Conservation (phyloP, 2,888 invertebrate genomes). For the Drosophila nigritarsus region DNA sequence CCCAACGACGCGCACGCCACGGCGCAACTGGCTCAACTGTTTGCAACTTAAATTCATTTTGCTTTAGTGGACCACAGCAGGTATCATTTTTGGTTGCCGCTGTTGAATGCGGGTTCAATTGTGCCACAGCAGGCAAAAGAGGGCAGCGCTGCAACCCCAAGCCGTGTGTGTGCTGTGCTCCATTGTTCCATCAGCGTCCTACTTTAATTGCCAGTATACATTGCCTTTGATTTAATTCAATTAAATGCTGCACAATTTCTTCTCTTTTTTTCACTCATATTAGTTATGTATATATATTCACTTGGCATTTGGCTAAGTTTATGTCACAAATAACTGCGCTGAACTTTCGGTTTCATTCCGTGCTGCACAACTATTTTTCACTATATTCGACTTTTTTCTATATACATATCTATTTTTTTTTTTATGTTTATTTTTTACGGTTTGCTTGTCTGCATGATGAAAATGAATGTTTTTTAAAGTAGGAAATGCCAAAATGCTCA, state of each 20-base stretch:
- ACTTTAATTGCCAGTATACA: conserved; percentile 44
- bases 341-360: conserved; percentile 78
- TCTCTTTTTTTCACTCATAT: conserved; percentile 19
- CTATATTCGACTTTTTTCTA: conserved; percentile 31
- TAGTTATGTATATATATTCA: conserved; percentile 12
- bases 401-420: background rate
- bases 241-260: conserved; percentile 64
- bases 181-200: conserved; percentile 9
- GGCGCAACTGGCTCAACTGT: conserved; percentile 75
- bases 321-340: conserved; percentile 21
- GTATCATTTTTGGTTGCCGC: background rate
- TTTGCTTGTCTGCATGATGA: conserved; percentile 71
- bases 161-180: conserved; percentile 10
- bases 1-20: conserved; percentile 76
- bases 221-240: conserved; percentile 81
- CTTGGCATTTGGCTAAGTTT: conserved; percentile 6
- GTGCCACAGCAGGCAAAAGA: conserved; percentile 14
- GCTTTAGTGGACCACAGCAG: conserved; percentile 38
- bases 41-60: conserved; percentile 37
- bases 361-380: conserved; percentile 34
- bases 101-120: conserved; percentile 55
- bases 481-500: conserved; percentile 76
- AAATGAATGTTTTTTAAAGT: conserved; percentile 83
- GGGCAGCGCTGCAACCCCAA: conserved; percentile 45
- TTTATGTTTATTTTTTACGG: conserved; percentile 11